These are phyloP conservation scores for Stegodyphus dumicola DNA, from an alignment of 1,140 invertebrate genomes.

Conservation along the genomic window DNA sequence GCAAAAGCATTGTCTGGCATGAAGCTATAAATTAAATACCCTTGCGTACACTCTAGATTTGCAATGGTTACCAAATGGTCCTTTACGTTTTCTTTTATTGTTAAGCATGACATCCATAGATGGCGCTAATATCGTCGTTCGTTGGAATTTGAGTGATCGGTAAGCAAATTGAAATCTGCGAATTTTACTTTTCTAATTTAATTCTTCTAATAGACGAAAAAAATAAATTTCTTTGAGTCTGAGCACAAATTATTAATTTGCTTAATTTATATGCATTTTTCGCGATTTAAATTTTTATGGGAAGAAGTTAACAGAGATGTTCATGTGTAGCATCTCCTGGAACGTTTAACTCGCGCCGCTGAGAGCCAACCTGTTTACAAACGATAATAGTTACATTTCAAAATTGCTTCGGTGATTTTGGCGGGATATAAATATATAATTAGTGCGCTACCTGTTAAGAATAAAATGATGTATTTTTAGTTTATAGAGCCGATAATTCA, in stretches of 20 bases:
- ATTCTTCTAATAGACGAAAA: no score
- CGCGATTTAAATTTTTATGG: background rate
- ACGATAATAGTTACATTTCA: slow-evolving; percentile 9
- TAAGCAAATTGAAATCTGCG: background rate
- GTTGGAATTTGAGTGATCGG: background rate
- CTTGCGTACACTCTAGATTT: no score
- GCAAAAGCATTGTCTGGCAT: no score
- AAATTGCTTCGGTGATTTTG: background rate
- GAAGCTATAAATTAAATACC: no score
- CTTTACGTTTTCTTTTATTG: background rate
- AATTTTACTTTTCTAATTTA: background rate
- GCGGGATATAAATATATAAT: background rate
- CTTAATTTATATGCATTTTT: background rate
- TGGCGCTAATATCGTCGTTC: background rate
- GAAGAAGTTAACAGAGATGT: background rate
- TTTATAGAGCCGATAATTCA: background rate
- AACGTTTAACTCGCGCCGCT: slow-evolving; percentile 36
- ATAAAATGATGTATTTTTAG: background rate
- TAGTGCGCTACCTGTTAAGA: background rate
- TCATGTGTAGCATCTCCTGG: background rate
- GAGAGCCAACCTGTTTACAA: slow-evolving; percentile 55
- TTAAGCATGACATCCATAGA: slow-evolving; percentile 10
- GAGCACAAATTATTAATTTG: background rate
- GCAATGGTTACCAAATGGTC: no score
- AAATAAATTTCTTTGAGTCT: no score